phyloP scores from a whole-genome alignment of 2,888 invertebrate genomes.

The Balanococcus diminutus region DNA sequence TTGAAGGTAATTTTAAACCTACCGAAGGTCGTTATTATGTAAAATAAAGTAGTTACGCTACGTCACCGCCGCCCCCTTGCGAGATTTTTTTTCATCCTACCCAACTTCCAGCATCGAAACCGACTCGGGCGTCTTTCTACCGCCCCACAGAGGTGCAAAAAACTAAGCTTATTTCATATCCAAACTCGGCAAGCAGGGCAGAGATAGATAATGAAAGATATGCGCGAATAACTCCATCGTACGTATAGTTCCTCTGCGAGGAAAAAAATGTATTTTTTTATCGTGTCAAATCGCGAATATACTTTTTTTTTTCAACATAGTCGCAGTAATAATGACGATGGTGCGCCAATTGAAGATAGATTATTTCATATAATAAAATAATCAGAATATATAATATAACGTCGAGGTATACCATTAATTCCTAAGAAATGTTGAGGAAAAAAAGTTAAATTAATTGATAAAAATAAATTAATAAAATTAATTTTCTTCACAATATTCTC shows the following conservation, averaged over 20 bases:
- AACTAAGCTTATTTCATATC: not conserved
- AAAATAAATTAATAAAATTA: no score
- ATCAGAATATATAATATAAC: no score
- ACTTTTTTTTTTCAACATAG: not conserved
- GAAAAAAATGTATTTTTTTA: not conserved
- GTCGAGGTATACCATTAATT: no score
- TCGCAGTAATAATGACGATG: not conserved
- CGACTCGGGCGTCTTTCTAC: not conserved
- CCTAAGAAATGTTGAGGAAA: no score
- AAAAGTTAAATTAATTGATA: no score
- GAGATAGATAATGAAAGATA: not conserved
- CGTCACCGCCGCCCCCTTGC: no score
- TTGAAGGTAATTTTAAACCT: slow-evolving; percentile 51
- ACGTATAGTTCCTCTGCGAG: not conserved
- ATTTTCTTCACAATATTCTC: no score
- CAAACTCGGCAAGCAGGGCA: not conserved
- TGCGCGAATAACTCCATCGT: not conserved
- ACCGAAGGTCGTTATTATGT: slow-evolving; percentile 49
- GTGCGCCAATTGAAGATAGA: no score
- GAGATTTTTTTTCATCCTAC: not conserved
- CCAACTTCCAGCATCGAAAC: not conserved
- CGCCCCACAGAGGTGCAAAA: not conserved
- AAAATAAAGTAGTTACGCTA: slow-evolving; percentile 49
- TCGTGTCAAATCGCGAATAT: not conserved
- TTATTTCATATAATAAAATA: no score